phyloP scores from a whole-genome alignment of 53 echinoderm and acorn worm genomes.

The Luidia sarsii region DNA sequence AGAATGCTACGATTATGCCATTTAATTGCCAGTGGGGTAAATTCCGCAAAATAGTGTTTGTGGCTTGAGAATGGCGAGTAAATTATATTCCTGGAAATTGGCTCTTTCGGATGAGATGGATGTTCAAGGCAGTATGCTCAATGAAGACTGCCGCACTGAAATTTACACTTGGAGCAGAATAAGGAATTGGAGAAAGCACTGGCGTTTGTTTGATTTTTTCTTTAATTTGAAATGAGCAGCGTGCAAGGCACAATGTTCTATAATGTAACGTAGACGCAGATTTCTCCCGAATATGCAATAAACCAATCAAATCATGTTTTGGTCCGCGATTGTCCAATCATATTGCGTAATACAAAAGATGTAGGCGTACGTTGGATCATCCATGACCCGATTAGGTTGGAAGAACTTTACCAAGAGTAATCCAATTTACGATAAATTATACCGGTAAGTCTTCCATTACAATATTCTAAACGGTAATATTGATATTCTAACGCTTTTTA shows the following conservation, averaged over 20 bases:
- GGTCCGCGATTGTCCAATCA: slow-evolving; percentile 49
- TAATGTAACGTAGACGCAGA: slow-evolving; percentile 48
- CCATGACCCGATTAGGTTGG: slow-evolving; percentile 4
- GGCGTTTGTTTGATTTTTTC: slow-evolving; percentile 11
- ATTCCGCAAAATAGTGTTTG: neutral
- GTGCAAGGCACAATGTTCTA: slow-evolving; percentile 17
- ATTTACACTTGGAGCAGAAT: too few species aligned
- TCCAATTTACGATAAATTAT: neutral
- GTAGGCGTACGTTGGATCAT: slow-evolving; percentile 44
- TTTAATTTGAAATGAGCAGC: slow-evolving; percentile 31
- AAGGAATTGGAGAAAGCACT: neutral
- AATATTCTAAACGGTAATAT: too few species aligned
- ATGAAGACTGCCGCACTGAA: too few species aligned
- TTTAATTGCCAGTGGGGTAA: slow-evolving; percentile 4
- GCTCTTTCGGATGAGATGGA: neutral
- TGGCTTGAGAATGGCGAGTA: slow-evolving; percentile 30
- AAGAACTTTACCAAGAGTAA: slow-evolving; percentile 3
- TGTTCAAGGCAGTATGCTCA: neutral
- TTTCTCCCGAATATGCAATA: slow-evolving; percentile 54
- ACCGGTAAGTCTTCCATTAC: neutral
- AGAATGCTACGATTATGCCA: neutral
- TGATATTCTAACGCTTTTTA: too few species aligned
- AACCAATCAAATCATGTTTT: slow-evolving; percentile 53
- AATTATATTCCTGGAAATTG: slow-evolving; percentile 11
- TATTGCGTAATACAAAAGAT: slow-evolving; percentile 58